Conservation (phyloP, 2,797 vertebrate species). For the Poeciliopsis infans region DNA sequence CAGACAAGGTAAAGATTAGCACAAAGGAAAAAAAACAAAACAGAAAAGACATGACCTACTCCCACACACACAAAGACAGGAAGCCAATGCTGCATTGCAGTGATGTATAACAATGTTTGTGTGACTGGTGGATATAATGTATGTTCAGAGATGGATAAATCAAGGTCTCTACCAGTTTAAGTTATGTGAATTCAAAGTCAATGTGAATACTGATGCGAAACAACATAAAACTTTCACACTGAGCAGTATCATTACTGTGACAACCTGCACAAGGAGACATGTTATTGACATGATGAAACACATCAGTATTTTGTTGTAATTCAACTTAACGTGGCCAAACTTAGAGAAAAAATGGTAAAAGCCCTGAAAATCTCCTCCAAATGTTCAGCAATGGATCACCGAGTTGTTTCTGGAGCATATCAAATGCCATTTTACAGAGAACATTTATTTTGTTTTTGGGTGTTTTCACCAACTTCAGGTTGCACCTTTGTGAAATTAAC, state of each 20-base stretch:
- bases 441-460: not conserved
- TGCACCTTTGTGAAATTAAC: not conserved
- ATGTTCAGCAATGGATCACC: not conserved
- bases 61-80: not conserved
- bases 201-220: no score
- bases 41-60: constrained; percentile 2
- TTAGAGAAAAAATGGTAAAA: not conserved
- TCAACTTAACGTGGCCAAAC: not conserved
- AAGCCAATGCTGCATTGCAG: not conserved
- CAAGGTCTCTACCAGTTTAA: not conserved
- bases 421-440: not conserved
- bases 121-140: not conserved
- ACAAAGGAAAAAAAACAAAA: constrained; percentile 1
- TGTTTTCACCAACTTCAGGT: not conserved
- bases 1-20: constrained; percentile 19
- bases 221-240: not conserved
- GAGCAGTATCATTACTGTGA: not conserved
- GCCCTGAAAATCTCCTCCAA: not conserved
- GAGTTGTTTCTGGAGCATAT: not conserved
- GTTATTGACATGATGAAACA: not conserved
- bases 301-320: not conserved
- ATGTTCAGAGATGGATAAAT: not conserved
- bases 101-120: constrained; percentile 1
- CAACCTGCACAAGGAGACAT: not conserved
- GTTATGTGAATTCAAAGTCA: not conserved